phyloP scores from a whole-genome alignment of 2,113 vertebrate genomes.

The Physeter macrocephalus region DNA sequence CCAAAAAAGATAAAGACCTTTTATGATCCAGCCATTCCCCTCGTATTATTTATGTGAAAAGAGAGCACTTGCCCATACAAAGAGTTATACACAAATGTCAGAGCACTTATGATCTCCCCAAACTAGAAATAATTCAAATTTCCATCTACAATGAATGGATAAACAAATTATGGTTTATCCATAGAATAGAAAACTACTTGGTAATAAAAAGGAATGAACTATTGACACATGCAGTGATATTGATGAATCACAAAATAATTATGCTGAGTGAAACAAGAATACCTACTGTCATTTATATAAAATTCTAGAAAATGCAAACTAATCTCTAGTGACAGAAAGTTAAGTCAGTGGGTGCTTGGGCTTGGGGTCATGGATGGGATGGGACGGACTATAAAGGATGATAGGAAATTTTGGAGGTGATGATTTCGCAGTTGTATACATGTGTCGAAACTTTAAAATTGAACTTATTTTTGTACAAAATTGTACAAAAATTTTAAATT shows the following conservation, averaged over 20 bases:
- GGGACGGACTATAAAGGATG: accelerated
- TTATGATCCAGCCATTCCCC: background rate
- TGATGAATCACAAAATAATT: background rate
- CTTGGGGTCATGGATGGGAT: background rate
- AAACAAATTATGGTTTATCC: background rate
- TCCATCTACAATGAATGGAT: background rate
- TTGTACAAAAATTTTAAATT: background rate
- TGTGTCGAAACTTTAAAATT: background rate
- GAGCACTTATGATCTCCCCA: background rate
- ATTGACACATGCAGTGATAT: background rate
- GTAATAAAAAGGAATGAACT: background rate
- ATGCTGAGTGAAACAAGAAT: background rate
- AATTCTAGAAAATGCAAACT: background rate
- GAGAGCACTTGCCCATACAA: background rate
- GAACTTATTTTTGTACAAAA: background rate
- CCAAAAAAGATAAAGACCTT: background rate
- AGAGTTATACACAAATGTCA: background rate
- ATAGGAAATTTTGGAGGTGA: background rate
- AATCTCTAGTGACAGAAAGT: background rate
- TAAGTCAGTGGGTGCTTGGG: background rate
- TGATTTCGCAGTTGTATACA: background rate
- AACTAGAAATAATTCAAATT: background rate
- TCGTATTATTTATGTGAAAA: background rate
- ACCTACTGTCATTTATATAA: background rate
- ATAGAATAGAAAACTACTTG: background rate